phyloP scores from a whole-genome alignment of 2,113 vertebrate species.

The Vireo altiloquus region DNA sequence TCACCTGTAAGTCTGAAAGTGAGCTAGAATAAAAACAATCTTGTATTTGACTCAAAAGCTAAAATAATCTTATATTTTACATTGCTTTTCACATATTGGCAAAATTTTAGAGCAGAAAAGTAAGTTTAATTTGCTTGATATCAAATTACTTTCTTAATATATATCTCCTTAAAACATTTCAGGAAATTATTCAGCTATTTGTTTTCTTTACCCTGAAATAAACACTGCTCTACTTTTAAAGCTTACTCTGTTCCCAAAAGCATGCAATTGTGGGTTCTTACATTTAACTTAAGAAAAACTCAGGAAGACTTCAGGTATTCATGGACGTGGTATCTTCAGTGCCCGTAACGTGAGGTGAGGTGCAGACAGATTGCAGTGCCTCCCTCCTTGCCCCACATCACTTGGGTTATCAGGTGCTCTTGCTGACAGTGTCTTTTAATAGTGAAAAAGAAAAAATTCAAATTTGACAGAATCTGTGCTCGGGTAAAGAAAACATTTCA shows the following conservation, averaged over 20 bases:
- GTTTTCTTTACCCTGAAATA: not conserved
- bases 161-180: not conserved
- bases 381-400: not conserved
- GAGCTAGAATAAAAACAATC: not conserved
- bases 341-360: slow-evolving; percentile 21
- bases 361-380: not conserved
- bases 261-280: not conserved
- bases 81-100: slow-evolving; percentile 14
- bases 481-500: not conserved
- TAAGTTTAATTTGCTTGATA: not conserved
- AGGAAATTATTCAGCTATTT: not conserved
- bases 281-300: slow-evolving; percentile 15
- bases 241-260: not conserved
- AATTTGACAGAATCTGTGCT: not conserved
- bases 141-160: not conserved
- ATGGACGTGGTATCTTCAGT: not conserved
- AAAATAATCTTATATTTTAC: not conserved
- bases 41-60: slow-evolving; percentile 6
- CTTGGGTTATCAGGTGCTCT: not conserved
- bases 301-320: not conserved
- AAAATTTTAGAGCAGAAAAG: slow-evolving; percentile 3
- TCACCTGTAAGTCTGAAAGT: slow-evolving; percentile 32
- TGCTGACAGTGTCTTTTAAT: not conserved
- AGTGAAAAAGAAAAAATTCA: not conserved
- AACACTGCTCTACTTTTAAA: not conserved